phyloP scores from a whole-genome alignment of 1,140 invertebrate species.

The Drosophila nikananu region DNA sequence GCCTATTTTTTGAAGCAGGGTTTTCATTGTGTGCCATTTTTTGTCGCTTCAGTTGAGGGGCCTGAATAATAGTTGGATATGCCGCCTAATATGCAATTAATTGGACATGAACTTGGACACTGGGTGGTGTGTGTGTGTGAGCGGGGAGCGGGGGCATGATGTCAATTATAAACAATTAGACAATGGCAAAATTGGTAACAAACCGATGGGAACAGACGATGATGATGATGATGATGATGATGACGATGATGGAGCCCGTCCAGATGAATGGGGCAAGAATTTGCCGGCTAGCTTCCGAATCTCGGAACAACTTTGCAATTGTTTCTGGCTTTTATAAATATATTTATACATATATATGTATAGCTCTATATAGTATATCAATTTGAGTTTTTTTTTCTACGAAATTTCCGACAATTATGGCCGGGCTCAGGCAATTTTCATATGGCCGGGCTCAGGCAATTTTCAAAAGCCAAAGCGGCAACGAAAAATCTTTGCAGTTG shows the following conservation, averaged over 20 bases:
- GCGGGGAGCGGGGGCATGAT: background rate
- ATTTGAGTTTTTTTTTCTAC: slow-evolving; percentile 36
- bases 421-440: slow-evolving; percentile 60
- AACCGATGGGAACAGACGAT: slow-evolving; percentile 49
- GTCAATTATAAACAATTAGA: slow-evolving; percentile 55
- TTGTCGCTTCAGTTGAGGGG: slow-evolving; percentile 67
- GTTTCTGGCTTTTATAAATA: background rate
- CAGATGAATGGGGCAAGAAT: slow-evolving; percentile 42
- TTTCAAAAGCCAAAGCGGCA: slow-evolving; percentile 70
- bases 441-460: slow-evolving; percentile 62
- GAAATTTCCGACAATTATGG: slow-evolving; percentile 70
- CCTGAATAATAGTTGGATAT: slow-evolving; percentile 50
- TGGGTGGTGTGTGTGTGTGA: slow-evolving; percentile 16
- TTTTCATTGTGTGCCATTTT: slow-evolving; percentile 23
- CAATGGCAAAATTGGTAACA: slow-evolving; percentile 64
- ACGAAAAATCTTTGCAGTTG: slow-evolving; percentile 50
- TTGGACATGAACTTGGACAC: slow-evolving; percentile 74
- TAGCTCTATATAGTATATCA: slow-evolving; percentile 13
- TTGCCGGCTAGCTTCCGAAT: slow-evolving; percentile 21
- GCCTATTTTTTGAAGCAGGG: slow-evolving; percentile 21
- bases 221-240: background rate
- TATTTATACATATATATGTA: background rate
- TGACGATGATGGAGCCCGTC: background rate
- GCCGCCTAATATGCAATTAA: slow-evolving; percentile 74
- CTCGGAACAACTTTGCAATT: slow-evolving; percentile 19